Evolutionary conservation across 2,113 vertebrate genomes (phyloP), one percentile per base, ranked within the genome.

Genomic region (Crotalus viridis): DNA sequence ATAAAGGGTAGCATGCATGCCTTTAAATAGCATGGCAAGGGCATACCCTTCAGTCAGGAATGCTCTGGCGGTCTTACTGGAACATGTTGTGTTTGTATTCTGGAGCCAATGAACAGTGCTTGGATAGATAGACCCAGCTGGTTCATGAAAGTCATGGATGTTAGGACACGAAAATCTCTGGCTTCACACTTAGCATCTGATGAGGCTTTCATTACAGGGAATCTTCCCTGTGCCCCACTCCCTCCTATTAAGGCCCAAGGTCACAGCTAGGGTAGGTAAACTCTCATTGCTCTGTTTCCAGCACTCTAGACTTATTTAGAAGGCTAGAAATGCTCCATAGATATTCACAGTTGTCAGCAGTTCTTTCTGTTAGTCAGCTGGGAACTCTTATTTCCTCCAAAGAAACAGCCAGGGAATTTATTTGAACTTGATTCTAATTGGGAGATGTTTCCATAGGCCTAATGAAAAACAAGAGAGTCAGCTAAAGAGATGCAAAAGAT

Each of bases 1-100:
- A 92, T 93, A 95, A 97, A 96, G 96, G 94, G 95, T 95, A 96
- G 93, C 87, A 8, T 86, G 52, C 0, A 55, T 91, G 89, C 95
- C 95, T 97, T 95, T 96, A 97, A 97, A 97, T 97, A 97, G 96
- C 95, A 22, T 0, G 0, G 39, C 1, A 28, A 96, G 96, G 95
- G 94, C 95, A 94, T 87, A 91, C 94, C 96, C 95, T 97, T 95
- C 88, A 0, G 0, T 89, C 8, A 96, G 89, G 97, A 97, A 97
- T 96, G 95, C 96, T 96, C 91, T 95, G 96, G 95, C 95, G 8
- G 87, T 89, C 93, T 93, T 0, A 5, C 46, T 90, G 94, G 96
- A 97, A 97, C 94, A n/a, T 91, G 95, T 48, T 69, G 59, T 93
- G 51, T 92, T 95, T 1, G 26, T 89, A 94, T 48, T 93, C 0